Evolutionary conservation across 2,113 vertebrate species (phyloP).

Genomic region (Proterorhinus semilunaris): DNA sequence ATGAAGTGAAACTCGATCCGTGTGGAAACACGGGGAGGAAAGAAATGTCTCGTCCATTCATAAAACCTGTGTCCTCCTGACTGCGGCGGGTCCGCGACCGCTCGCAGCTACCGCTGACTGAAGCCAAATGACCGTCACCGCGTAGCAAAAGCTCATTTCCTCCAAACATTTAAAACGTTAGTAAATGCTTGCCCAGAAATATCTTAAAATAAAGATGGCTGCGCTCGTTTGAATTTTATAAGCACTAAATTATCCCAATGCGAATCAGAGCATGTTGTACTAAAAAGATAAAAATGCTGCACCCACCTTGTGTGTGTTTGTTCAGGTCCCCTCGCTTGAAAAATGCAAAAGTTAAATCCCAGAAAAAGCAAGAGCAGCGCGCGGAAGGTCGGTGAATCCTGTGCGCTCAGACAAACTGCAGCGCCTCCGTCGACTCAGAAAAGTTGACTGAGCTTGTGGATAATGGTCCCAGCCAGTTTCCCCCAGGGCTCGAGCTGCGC

Average conservation of each 20-base stretch:
- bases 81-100: slow-evolving; percentile 24
- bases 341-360: slow-evolving; percentile 61
- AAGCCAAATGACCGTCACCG: neutral
- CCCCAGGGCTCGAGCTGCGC: slow-evolving; percentile 45
- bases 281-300: neutral
- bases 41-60: slow-evolving; percentile 71
- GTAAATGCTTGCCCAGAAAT: slow-evolving; percentile 67
- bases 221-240: slow-evolving; percentile 21
- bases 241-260: slow-evolving; percentile 24
- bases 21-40: slow-evolving; percentile 46
- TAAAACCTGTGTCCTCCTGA: slow-evolving; percentile 53
- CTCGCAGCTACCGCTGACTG: slow-evolving; percentile 24
- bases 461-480: slow-evolving; percentile 64
- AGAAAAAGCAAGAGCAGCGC: slow-evolving; percentile 28
- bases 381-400: slow-evolving; percentile 3
- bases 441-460: slow-evolving; percentile 77
- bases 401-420: slow-evolving; percentile 14
- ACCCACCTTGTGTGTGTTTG: slow-evolving; percentile 56
- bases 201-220: slow-evolving; percentile 73
- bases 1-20: slow-evolving; percentile 79
- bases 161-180: slow-evolving; percentile 10
- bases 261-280: neutral
- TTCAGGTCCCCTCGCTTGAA: slow-evolving; percentile 7
- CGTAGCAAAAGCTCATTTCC: neutral
- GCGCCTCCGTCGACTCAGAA: slow-evolving; percentile 51